Conservation (phyloP, 2,888 invertebrate species). For the Lasius fuliginosus region DNA sequence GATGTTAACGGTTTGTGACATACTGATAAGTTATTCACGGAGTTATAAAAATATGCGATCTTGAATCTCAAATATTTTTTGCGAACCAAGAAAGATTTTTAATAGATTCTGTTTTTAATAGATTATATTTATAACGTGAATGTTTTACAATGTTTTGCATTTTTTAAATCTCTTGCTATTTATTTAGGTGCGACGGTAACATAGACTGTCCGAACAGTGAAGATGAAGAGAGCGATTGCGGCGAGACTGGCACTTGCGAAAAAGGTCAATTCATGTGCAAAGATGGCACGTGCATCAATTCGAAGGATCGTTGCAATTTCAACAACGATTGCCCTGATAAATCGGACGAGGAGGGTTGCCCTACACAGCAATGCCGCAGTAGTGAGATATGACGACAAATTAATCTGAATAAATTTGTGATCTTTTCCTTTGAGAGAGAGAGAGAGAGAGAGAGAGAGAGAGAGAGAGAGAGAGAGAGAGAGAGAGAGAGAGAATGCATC, state of each 20-base stretch:
- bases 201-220: conserved; percentile 88
- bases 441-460: too few species aligned
- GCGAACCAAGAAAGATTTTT: not conserved
- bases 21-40: not conserved
- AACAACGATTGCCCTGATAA: conserved; percentile 88
- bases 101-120: not conserved
- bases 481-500: not conserved
- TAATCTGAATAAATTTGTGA: not conserved
- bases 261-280: conserved; percentile 87
- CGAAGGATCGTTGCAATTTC: conserved; percentile 87
- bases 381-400: conserved; percentile 64
- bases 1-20: not conserved
- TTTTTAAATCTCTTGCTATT: not conserved
- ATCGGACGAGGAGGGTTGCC: conserved; percentile 88
- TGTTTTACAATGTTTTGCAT: not conserved
- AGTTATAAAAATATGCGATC: not conserved
- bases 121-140: not conserved
- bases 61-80: conserved; percentile 9
- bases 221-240: conserved; percentile 88
- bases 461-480: too few species aligned
- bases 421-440: not conserved
- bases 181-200: conserved; percentile 87
- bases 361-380: conserved; percentile 56
- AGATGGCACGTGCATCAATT: conserved; percentile 87
- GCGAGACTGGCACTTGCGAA: conserved; percentile 82